These are phyloP conservation scores for Nemotelus nigrinus DNA, from an alignment of 2,888 invertebrate species.

Conservation along the genomic window DNA sequence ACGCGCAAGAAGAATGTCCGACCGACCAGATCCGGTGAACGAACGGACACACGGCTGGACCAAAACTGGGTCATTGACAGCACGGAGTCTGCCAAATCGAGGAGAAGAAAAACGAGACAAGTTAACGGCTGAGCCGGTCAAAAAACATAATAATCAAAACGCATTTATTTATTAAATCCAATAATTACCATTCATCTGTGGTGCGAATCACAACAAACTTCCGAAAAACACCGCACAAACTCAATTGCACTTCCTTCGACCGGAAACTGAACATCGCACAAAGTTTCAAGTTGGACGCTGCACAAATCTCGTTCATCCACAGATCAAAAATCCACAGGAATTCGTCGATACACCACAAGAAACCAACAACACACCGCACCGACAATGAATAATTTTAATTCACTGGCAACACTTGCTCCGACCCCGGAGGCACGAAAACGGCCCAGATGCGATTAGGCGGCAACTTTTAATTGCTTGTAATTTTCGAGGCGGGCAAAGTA, in stretches of 20 bases:
- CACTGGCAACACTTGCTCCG: slow-evolving; percentile 24
- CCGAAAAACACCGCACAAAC: background rate
- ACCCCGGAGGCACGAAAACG: background rate
- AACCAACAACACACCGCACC: too few relatives aligned
- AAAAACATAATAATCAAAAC: background rate
- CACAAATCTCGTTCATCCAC: background rate
- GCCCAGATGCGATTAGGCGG: slow-evolving; percentile 21
- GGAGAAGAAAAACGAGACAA: background rate
- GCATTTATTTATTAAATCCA: background rate
- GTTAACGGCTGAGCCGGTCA: background rate
- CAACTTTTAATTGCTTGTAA: slow-evolving; percentile 15
- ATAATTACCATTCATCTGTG: slow-evolving; percentile 15
- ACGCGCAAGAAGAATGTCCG: background rate
- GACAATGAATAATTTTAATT: background rate
- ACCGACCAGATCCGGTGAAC: slow-evolving; percentile 10
- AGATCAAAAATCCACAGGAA: background rate
- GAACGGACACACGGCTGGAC: slow-evolving; percentile 15
- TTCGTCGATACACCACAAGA: too few relatives aligned
- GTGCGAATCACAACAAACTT: background rate
- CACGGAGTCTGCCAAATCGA: slow-evolving; percentile 10
- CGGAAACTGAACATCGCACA: background rate
- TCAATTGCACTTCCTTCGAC: background rate
- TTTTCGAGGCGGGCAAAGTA: slow-evolving; percentile 15
- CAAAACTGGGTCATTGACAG: slow-evolving; percentile 34
- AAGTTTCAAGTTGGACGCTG: slow-evolving; percentile 6